These are phyloP conservation scores for Entosphenus tridentatus DNA, from an alignment of 2,113 vertebrate species.

Conservation along the genomic window DNA sequence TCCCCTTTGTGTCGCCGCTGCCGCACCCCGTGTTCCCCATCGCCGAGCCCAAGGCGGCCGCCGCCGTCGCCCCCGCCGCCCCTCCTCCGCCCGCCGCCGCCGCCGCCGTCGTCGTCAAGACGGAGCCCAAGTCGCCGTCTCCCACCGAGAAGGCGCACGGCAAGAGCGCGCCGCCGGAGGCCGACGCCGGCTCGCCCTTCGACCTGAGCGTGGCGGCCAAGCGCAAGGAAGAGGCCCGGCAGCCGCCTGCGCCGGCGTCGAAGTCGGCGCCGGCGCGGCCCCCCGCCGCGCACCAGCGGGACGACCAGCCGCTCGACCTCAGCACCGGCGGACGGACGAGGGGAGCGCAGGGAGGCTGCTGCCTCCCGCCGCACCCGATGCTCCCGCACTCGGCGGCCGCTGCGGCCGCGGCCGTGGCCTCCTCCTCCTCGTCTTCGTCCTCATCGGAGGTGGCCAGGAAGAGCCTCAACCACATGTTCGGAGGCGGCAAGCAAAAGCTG, in stretches of 20 bases:
- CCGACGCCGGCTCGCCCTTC: constrained; percentile 46
- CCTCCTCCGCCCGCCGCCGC: too few relatives aligned
- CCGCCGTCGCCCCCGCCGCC: too few relatives aligned
- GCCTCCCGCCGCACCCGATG: too few relatives aligned
- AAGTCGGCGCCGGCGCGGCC: constrained; percentile 26
- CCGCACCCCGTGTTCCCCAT: constrained; percentile 80
- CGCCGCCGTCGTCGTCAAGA: constrained; percentile 53
- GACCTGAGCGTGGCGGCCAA: constrained; percentile 68
- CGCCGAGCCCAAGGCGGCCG: constrained; percentile 40
- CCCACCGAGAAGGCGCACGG: not conserved
- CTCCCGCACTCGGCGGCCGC: too few relatives aligned
- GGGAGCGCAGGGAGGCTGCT: constrained; percentile 9
- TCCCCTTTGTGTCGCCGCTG: constrained; percentile 81
- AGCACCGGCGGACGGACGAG: constrained; percentile 68
- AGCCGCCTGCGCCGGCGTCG: constrained; percentile 24
- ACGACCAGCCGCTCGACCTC: constrained; percentile 87
- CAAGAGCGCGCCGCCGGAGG: not conserved
- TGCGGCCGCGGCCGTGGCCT: too few relatives aligned
- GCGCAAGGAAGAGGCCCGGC: constrained; percentile 60
- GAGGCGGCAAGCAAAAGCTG: too few relatives aligned
- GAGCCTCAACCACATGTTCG: too few relatives aligned
- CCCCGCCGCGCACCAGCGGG: constrained; percentile 20
- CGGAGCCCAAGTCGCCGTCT: constrained; percentile 65
- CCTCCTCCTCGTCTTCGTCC: too few relatives aligned
- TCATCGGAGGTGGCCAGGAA: too few relatives aligned